Base-by-base conservation (phyloP, 1,140 invertebrate species). In the Megathymus violae region DNA sequence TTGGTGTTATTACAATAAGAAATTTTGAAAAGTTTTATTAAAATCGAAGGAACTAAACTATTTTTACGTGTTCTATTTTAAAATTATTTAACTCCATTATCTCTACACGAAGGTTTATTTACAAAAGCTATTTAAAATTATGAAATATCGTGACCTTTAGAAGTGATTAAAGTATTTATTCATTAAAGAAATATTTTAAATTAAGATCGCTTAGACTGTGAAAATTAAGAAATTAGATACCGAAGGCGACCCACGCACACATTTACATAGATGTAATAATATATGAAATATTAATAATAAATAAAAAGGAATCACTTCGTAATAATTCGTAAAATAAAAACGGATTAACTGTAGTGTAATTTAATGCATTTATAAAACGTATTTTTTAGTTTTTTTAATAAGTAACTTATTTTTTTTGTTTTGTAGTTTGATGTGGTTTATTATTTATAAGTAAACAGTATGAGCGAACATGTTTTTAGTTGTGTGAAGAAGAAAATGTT, bases 211-310 rank as follows among this genome's bases (percentile, higher is more conserved):
- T 74, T 87, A 83, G 77, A 83, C 77, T 81, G 78, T 74, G 74
- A 69, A 67, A 71, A 44, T 63, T 64, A 69, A 46, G 38, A 63
- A 79, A 70, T 62, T 84, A 83, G 73, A 74, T 74, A 76, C 69
- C 50, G 79, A 78, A 82, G 73, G 74, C 25, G 67, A 71, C 75
- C 75, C 79, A 87, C 84, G 84, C 84, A 83, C 78, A 80, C 78
- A 69, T 74, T 64, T 74, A 78, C 56, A 67, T 72, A 60, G 62
- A 67, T 47, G 61, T 65, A 54, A 46, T 62, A 27, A 52, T 59
- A 60, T 58, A 34, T 44, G 40, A 40, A 10, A 10, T 5, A 58
- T 58, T 31, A 31, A 44, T 58, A 58, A 44, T 58, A 17, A 43
- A 31, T 58, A 58, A 58, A 19, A 34, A 5, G 10, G 11, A 36